A percentile compares a stretch with the other conserved stretches of the same genome.
phyloP scores from a whole-genome alignment of 23 tunicate species.

The Corella eumyota region DNA sequence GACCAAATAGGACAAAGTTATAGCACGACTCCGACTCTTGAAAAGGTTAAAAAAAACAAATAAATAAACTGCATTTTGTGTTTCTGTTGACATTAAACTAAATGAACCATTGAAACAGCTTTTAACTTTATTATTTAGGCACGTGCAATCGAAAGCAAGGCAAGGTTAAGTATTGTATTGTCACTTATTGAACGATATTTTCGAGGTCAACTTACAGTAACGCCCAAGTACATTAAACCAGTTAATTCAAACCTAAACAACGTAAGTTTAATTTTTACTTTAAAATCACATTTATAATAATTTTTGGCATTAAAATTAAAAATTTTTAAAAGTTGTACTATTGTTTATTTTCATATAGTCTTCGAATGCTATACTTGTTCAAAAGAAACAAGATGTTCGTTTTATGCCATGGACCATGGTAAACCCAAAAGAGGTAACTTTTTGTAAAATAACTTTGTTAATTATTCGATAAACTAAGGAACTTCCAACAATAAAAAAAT shows the following conservation, averaged over 20 bases:
- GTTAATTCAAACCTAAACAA: not conserved
- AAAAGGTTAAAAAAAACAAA: conserved; percentile 5
- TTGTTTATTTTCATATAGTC: no score
- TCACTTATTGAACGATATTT: conserved; percentile 30
- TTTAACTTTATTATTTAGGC: not conserved
- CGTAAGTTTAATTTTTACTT: not conserved
- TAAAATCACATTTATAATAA: not conserved
- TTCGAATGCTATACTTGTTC: not conserved
- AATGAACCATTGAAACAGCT: not conserved
- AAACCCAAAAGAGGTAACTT: conserved; percentile 23
- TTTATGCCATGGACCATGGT: conserved; percentile 40
- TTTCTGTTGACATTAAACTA: not conserved
- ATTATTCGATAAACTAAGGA: no score
- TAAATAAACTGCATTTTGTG: not conserved
- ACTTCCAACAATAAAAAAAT: no score
- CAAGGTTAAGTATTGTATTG: conserved; percentile 16
- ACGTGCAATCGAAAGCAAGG: conserved; percentile 13
- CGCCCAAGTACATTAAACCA: not conserved
- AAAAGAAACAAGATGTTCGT: not conserved
- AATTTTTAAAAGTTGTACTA: no score
- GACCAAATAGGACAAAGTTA: conserved; percentile 12
- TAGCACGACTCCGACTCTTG: conserved; percentile 6
- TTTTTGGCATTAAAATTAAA: not conserved
- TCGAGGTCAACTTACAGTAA: not conserved
- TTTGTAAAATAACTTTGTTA: no score